Percentiles rank a stretch among this genome's conserved stretches.
These are phyloP conservation scores for Oncorhynchus nerka DNA, from an alignment of 2,113 vertebrate genomes.

Conservation along the genomic window DNA sequence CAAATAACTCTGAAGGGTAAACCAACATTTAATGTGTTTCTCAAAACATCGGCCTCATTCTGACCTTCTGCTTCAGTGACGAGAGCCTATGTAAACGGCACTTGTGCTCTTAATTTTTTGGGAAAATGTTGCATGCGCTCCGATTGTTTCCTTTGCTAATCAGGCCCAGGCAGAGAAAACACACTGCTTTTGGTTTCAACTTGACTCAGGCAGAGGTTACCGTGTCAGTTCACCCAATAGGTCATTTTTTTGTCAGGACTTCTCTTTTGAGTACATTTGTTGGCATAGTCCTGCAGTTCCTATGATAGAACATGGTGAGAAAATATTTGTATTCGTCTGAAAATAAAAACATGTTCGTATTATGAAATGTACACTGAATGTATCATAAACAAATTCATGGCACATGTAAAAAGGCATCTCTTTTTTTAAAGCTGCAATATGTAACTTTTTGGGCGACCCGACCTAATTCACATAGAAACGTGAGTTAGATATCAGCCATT, in stretches of 20 bases:
- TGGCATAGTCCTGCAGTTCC: no score
- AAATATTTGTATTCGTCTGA: no score
- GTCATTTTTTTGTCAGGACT: conserved; percentile 52
- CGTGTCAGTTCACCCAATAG: conserved; percentile 56
- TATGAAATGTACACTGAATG: no score
- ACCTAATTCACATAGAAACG: no score
- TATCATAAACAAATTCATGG: not conserved
- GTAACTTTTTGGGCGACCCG: no score
- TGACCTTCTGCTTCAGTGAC: conserved; percentile 73
- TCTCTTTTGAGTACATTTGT: no score
- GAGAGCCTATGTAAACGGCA: conserved; percentile 72
- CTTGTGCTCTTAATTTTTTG: conserved; percentile 59
- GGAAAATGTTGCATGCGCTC: conserved; percentile 69
- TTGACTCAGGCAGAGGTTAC: conserved; percentile 62
- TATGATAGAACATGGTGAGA: no score
- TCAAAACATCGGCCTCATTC: conserved; percentile 68
- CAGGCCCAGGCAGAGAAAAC: conserved; percentile 77
- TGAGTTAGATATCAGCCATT: no score
- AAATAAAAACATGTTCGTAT: no score
- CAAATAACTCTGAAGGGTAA: conserved; percentile 76
- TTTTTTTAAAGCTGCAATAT: no score
- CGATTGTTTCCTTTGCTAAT: conserved; percentile 74
- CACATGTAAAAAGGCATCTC: no score
- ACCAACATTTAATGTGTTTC: conserved; percentile 77
- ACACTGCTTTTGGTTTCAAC: conserved; percentile 71